Evolutionary conservation across 2,797 vertebrate genomes (phyloP).

Genomic region (Podargus strigoides): DNA sequence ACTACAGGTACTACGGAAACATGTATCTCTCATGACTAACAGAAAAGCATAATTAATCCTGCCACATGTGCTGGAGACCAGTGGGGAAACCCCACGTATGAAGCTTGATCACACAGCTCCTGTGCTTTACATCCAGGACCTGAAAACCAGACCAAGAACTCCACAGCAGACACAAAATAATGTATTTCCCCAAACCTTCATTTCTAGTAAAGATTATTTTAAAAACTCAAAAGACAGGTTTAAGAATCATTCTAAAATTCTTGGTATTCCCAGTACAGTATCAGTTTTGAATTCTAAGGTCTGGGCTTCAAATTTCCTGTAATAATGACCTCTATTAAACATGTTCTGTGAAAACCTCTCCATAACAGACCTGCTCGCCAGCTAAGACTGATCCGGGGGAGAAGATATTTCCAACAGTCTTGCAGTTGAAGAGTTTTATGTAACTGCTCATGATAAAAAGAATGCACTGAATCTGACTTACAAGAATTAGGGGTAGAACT

Average conservation of each 20-base stretch:
- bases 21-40: rapidly evolving
- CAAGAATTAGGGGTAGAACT: background rate
- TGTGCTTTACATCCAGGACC: background rate
- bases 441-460: background rate
- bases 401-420: background rate
- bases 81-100: background rate
- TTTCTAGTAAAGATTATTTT: background rate
- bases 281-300: background rate
- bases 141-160: background rate
- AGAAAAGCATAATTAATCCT: background rate
- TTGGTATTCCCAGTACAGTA: background rate
- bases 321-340: background rate
- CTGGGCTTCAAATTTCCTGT: background rate
- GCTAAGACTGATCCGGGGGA: background rate
- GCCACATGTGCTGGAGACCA: rapidly evolving
- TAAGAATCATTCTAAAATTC: background rate
- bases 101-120: background rate
- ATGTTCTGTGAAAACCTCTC: background rate
- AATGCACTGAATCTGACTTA: background rate
- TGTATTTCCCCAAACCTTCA: background rate
- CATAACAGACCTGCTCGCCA: background rate
- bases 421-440: background rate
- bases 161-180: background rate
- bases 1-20: background rate
- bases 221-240: background rate